phyloP scores from a whole-genome alignment of 2,113 vertebrate genomes.

The Pantherophis guttatus region DNA sequence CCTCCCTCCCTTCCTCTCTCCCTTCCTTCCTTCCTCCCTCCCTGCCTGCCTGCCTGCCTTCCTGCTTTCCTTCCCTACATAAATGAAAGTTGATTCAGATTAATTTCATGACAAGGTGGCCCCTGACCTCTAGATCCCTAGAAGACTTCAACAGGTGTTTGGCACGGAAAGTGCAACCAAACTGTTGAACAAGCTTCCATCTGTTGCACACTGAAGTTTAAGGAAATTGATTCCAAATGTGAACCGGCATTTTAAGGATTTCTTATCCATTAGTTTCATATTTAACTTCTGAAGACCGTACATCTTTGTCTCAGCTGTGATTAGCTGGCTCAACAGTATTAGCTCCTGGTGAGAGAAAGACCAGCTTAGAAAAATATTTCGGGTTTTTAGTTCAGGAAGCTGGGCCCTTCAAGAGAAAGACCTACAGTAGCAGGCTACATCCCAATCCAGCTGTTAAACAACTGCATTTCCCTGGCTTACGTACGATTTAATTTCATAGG shows the following conservation, averaged over 20 bases:
- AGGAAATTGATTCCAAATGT: slow-evolving; percentile 59
- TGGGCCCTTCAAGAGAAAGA: not conserved
- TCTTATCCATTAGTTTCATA: not conserved
- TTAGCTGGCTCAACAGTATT: not conserved
- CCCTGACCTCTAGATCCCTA: not conserved
- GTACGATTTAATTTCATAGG: fast-evolving
- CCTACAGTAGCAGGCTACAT: not conserved
- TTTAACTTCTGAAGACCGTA: slow-evolving; percentile 14
- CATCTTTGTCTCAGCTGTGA: slow-evolving; percentile 31
- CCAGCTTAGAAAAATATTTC: not conserved
- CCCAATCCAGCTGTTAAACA: not conserved
- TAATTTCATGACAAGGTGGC: slow-evolving; percentile 4
- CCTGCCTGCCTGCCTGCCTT: not conserved
- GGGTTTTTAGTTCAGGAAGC: fast-evolving
- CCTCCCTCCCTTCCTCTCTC: not conserved
- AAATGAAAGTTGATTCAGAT: slow-evolving; percentile 36
- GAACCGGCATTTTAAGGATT: slow-evolving; percentile 29
- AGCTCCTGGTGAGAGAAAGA: not conserved
- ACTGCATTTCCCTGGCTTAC: not conserved
- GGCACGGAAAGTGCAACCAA: not conserved
- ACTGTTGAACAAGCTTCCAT: slow-evolving; percentile 26
- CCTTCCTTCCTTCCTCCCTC: not conserved
- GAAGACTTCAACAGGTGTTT: slow-evolving; percentile 56
- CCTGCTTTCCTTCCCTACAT: slow-evolving; percentile 30
- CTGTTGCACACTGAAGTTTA: slow-evolving; percentile 15